Base-by-base conservation (phyloP, 2,797 vertebrate genomes). In the Echeneis naucrates region DNA sequence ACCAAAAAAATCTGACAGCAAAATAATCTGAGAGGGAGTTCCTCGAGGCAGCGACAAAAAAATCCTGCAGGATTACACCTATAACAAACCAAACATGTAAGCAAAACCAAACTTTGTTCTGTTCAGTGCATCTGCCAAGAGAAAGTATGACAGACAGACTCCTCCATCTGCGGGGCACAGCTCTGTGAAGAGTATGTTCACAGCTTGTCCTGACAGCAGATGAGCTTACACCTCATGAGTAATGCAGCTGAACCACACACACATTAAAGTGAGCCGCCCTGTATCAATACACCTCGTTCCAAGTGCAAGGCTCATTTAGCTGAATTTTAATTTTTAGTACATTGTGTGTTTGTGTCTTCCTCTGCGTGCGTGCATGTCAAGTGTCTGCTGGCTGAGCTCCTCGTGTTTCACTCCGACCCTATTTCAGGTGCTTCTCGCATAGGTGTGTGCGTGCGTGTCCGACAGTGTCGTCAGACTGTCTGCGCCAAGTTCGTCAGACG, bases 121-220 rank as follows among this genome's bases (percentile, higher is more conserved):
- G 47, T 54, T 59, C 50, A 16, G 30, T 54, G n/a, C 67, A 66
- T 79, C 56, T 52, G 61, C 52, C 19, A 59, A 61, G 47, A 55
- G 50, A 68, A 64, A 54, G 72, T 32, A 68, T 85, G 80, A 76
- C 63, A 57, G 72, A 32, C 65, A 78, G 74, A 74, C 81, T 80
- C 67, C 54, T 82, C 78, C 47, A 60, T 85, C 77, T 73, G 78
- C 56, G 69, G 76, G 80, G 54, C 50, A 35, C 84, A 56, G 68
- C 78, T 81, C 81, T 64, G 72, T 70, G 65, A 88, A 75, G 74
- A 90, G 61, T 72, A 64, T 87, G 86, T 88, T 89, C 77, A 80
- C 87, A 88, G 84, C 81, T 87, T 88, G 84, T 82, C 76, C 87
- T 80, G 83, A 91, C 85, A 84, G 84, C 86, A 80, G 78, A 85